phyloP scores from a whole-genome alignment of 2,797 vertebrate species.

The Ctenochaetus hawaiiensis region DNA sequence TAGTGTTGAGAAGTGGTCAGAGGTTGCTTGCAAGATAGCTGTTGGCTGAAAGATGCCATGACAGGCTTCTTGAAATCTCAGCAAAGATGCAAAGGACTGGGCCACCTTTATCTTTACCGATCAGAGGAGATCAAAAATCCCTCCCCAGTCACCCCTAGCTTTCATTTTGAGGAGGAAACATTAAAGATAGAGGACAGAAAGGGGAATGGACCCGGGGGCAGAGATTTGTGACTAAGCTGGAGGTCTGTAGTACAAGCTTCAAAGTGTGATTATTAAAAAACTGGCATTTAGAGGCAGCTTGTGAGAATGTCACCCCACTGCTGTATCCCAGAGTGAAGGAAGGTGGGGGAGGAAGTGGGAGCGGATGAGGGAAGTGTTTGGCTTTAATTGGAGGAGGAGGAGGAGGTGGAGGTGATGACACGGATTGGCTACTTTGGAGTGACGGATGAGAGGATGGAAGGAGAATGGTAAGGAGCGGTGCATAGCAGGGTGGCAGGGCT shows the following conservation, averaged over 20 bases:
- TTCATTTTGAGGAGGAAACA: conserved; percentile 22
- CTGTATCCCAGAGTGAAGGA: conserved; percentile 36
- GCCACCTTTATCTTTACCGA: conserved; percentile 40
- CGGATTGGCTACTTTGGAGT: conserved; percentile 36
- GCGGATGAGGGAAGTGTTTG: not conserved
- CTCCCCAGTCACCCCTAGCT: not conserved
- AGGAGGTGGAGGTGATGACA: conserved; percentile 31
- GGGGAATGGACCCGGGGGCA: conserved; percentile 21
- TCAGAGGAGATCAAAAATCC: conserved; percentile 14
- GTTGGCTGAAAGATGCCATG: conserved; percentile 32
- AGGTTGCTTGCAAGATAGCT: conserved; percentile 39
- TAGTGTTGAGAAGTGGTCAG: conserved; percentile 56
- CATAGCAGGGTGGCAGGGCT: conserved; percentile 28
- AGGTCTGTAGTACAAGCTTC: conserved; percentile 57
- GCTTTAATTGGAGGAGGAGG: conserved; percentile 50
- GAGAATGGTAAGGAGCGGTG: conserved; percentile 21
- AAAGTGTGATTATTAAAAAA: conserved; percentile 63
- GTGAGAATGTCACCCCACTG: conserved; percentile 64
- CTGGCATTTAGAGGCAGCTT: conserved; percentile 64
- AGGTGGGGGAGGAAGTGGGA: not conserved
- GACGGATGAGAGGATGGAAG: conserved; percentile 21
- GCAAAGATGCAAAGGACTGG: conserved; percentile 27
- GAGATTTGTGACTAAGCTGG: conserved; percentile 45
- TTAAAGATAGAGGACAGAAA: conserved; percentile 21
- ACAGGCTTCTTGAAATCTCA: conserved; percentile 29